Conservation (phyloP, 1,140 invertebrate genomes). For the Gonatopus flavifemur region DNA sequence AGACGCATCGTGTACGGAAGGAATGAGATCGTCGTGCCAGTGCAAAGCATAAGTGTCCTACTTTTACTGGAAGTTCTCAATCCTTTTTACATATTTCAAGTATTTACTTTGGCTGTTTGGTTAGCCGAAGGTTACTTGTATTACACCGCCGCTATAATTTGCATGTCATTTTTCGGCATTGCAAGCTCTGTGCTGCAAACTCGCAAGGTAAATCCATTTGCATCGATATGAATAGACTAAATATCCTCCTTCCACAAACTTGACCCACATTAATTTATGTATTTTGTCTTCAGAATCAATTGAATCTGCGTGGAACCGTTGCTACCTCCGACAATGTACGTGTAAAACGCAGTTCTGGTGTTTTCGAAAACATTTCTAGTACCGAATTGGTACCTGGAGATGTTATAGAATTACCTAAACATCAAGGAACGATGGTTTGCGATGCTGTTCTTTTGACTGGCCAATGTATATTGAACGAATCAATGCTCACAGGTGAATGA, state of each 20-base stretch:
- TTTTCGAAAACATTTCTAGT: constrained; percentile 59
- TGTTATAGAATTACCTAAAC: constrained; percentile 82
- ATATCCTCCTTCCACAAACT: too few species aligned
- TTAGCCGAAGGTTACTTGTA: constrained; percentile 80
- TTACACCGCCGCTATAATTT: constrained; percentile 82
- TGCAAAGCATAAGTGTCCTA: constrained; percentile 70
- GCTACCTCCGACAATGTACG: constrained; percentile 65
- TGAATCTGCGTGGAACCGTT: constrained; percentile 70
- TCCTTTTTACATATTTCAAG: constrained; percentile 96
- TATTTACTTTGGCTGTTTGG: constrained; percentile 83
- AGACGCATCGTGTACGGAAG: constrained; percentile 76
- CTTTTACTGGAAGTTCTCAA: constrained; percentile 82
- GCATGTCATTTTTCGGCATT: constrained; percentile 86
- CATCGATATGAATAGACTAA: neutral
- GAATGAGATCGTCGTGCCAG: constrained; percentile 79
- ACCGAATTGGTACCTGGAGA: constrained; percentile 87
- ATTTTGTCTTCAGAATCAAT: constrained; percentile 65
- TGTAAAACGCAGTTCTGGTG: constrained; percentile 57
- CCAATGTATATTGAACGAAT: constrained; percentile 92
- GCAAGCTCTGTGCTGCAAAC: constrained; percentile 81
- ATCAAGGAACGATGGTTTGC: constrained; percentile 84
- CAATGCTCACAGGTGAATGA: constrained; percentile 87
- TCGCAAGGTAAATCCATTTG: constrained; percentile 63
- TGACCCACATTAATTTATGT: neutral
- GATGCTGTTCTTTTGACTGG: constrained; percentile 89